Evolutionary conservation across 2,888 invertebrate genomes (phyloP), one percentile per base, ranked within the genome.

Genomic region (Ramazzottius varieornatus): DNA sequence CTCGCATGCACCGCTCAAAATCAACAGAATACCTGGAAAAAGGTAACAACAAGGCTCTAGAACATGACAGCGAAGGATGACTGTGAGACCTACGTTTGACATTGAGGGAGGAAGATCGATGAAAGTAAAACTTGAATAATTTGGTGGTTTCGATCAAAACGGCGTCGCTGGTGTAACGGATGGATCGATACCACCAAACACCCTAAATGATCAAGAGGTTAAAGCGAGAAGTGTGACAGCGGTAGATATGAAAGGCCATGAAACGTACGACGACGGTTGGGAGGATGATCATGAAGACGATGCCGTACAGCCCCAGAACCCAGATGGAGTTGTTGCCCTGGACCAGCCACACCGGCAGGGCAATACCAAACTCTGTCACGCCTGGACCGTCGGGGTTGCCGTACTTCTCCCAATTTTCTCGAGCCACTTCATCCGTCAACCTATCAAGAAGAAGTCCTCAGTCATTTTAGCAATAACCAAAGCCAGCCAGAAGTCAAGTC

Each of bases 351-450:
- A 96, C 94, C 2, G 98, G 98, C 65, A 99, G 77, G 4, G 98
- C 98, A 75, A 99, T 99, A 67, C 98, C 98, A 82, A 99, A 98
- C 72, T 90, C 91, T 84, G 93, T 96, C 32, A 93, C 79, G 68
- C 93, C 94, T 0, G 98, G 98, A 1, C 98, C 98, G 81, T 99
- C 98, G 1, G 98, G 98, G 80, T 99, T 98, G 32, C 98, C 98
- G 82, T 94, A 93, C 75, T 89, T 89, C 75, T 96, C 93, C 90
- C 93, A 99, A 78, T 99, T 99, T 75, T 86, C 85, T 69, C 89
- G 82, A 1, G 96, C 87, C 75, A 94, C 92, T 70, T 96, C 94
- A 79, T 99, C 93, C 66, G 98, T 99, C 67, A 98, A 80, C 29
- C 93, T 93, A 68, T 24, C 70, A 69, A n/a, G n/a, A n/a, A n/a